Percentiles rank a stretch among this genome's conserved stretches.
Conservation (phyloP, 2,113 vertebrate species). For the Tragelaphus scriptus region DNA sequence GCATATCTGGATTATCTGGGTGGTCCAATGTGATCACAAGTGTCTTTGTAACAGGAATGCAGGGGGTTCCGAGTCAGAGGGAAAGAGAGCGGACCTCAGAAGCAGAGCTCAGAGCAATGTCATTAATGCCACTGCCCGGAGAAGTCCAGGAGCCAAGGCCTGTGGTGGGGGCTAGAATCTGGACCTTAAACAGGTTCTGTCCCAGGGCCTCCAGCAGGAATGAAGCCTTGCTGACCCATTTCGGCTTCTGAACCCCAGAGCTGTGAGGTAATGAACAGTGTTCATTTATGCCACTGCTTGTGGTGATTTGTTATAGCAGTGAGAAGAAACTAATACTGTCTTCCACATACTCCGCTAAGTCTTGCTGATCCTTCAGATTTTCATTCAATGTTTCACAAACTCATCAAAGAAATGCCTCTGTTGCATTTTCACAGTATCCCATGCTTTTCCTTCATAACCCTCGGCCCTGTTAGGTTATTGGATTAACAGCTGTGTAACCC, state of each 20-base stretch:
- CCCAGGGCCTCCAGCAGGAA: background rate
- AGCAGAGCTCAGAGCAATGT: background rate
- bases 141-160: background rate
- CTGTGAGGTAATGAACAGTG: background rate
- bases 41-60: background rate
- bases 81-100: background rate
- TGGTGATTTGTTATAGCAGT: background rate
- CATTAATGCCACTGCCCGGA: rapidly evolving
- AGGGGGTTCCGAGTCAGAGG: background rate
- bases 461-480: background rate
- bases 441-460: background rate
- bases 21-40: background rate
- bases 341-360: background rate
- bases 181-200: background rate
- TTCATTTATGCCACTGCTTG: background rate
- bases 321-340: background rate
- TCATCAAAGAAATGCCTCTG: background rate
- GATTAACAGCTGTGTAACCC: background rate
- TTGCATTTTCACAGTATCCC: background rate
- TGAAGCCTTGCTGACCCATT: background rate
- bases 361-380: background rate
- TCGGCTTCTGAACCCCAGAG: background rate
- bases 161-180: background rate
- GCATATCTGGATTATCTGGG: background rate
- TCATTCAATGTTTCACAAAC: background rate